Evolutionary conservation across 2,888 invertebrate genomes (phyloP).

Genomic region (Aelia acuminata): DNA sequence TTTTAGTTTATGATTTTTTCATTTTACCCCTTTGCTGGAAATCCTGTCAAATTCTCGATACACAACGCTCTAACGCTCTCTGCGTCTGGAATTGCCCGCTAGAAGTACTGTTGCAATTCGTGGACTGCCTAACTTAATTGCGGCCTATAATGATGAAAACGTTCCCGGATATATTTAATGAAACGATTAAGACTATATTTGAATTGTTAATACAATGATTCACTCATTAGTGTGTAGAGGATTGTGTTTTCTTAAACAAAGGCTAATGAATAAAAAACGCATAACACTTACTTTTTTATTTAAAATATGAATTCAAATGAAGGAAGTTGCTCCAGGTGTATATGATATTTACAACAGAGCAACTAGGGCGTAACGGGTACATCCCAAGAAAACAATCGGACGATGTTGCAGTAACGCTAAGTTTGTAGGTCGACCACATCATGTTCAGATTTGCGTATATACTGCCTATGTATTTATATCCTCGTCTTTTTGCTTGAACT

Average conservation of each 20-base stretch:
- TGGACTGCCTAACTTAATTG: no score
- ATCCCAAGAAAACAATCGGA: constrained; percentile 27
- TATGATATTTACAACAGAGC: neutral
- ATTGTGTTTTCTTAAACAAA: neutral
- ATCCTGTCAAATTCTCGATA: no score
- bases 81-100: no score
- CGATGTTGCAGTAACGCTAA: neutral
- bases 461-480: no score
- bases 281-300: neutral
- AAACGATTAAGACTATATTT: no score
- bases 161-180: no score
- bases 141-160: no score
- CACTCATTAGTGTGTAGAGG: neutral
- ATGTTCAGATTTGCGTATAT: neutral
- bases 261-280: neutral
- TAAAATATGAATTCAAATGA: neutral
- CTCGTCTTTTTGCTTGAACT: neutral
- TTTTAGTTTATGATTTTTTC: no score
- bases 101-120: no score
- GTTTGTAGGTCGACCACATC: neutral
- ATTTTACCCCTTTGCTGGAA: no score
- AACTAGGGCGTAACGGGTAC: neutral
- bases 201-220: neutral
- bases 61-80: no score
- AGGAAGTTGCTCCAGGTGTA: constrained; percentile 34